Conservation (phyloP, 2,113 vertebrate species). For the Heteronetta atricapilla region DNA sequence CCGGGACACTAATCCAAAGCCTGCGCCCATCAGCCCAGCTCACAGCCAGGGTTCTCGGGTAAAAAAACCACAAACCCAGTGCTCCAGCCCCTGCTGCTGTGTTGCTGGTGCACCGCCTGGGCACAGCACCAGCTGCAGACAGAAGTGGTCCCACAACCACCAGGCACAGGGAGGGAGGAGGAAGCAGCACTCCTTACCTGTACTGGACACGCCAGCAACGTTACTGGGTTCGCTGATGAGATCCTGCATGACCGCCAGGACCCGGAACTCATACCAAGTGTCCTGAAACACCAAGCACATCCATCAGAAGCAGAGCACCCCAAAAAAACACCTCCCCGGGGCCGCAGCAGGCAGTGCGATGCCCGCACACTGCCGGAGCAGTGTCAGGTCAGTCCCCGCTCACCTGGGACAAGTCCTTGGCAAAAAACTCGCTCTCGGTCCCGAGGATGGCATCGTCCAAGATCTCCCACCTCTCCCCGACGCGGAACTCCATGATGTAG, state of each 20-base stretch:
- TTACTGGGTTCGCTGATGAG: slow-evolving; percentile 99
- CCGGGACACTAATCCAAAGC: background rate
- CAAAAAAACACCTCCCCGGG: background rate
- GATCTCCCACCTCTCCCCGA: slow-evolving; percentile 95
- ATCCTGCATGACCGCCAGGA: slow-evolving; percentile 98
- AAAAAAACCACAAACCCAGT: background rate
- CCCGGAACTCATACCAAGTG: slow-evolving; percentile 97
- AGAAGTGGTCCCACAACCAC: background rate
- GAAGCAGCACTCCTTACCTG: slow-evolving; percentile 78
- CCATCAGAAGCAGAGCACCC: background rate
- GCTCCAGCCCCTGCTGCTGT: background rate
- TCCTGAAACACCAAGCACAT: slow-evolving; percentile 78
- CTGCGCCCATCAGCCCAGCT: background rate
- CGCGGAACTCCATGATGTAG: slow-evolving; percentile 95
- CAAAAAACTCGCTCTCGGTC: slow-evolving; percentile 91
- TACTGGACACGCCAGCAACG: slow-evolving; percentile 95
- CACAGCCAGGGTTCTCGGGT: background rate
- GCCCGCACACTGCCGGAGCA: too few species aligned
- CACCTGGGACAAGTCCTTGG: slow-evolving; percentile 96
- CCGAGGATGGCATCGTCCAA: slow-evolving; percentile 90
- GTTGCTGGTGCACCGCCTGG: accelerated
- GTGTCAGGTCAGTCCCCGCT: background rate
- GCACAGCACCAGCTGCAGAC: background rate
- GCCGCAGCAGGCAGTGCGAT: background rate
- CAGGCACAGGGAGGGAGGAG: background rate